Base-by-base conservation (phyloP, 1,140 invertebrate genomes). In the Holotrichia oblita region DNA sequence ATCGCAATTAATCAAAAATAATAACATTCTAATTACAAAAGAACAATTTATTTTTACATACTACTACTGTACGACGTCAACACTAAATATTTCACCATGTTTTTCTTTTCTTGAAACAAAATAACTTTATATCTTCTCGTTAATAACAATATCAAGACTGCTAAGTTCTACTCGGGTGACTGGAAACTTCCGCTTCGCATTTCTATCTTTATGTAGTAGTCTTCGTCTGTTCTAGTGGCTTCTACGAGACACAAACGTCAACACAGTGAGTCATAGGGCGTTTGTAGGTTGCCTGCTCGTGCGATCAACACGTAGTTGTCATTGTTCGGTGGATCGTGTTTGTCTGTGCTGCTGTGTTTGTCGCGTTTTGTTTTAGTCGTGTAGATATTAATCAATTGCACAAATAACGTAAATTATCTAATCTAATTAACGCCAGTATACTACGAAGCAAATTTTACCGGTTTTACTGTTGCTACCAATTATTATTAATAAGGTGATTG, bases 191-290 rank as follows among this genome's bases (percentile, higher is more conserved):
- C 48, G 48, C 14, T 17, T 17, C 14, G n/a, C 17, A n/a, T 55
- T 55, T 55, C 48, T 55, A n/a, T 55, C 48, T 55, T 55, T 55
- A 55, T 55, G 17, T n/a, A 14, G 48, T 55, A 14, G 48, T 55
- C 48, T 55, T 55, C 48, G 48, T 55, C 48, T 55, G 48, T 55
- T 55, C 48, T 55, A 55, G 48, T 17, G 48, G n/a, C 48, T 55
- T 55, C 48, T 55, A 55, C n/a, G 48, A 55, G 48, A 55, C 48
- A 55, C 2, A 17, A n/a, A 17, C 48, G 48, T 55, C 48, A 17
- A 55, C 48, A 17, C 48, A 55, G 48, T 55, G 48, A 55, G 12
- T 55, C 48, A 55, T 55, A 55, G 48, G 48, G 48, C 48, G 48
- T 55, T 55, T 55, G 48, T 55, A 55, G 48, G 48, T 55, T 55